Percentiles rank a stretch among this genome's conserved stretches.
phyloP scores from a whole-genome alignment of 2,888 invertebrate genomes.

The Nasonia oneida region DNA sequence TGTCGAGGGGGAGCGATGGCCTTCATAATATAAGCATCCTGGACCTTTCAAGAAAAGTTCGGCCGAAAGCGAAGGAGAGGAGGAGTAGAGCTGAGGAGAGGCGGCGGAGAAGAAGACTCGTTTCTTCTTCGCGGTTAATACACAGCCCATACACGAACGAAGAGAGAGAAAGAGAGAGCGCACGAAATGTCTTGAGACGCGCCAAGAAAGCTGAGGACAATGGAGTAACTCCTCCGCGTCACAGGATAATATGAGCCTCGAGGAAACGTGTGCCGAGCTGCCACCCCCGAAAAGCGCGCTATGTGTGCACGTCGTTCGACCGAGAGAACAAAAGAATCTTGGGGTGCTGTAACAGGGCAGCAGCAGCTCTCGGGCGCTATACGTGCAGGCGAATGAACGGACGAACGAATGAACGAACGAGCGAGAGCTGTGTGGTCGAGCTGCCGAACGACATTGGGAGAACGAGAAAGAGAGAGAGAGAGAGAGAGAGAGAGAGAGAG shows the following conservation, averaged over 20 bases:
- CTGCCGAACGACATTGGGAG: background rate
- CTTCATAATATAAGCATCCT: background rate
- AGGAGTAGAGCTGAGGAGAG: background rate
- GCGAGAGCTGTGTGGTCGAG: background rate
- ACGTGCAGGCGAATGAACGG: background rate
- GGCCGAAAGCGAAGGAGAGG: background rate
- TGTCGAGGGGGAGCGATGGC: background rate
- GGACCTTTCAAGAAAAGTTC: background rate
- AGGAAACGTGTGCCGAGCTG: conserved; percentile 68
- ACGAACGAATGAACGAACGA: background rate
- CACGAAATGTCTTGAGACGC: conserved; percentile 68
- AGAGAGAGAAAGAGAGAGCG: conserved; percentile 43
- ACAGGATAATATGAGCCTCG: conserved; percentile 77
- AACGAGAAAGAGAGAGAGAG: background rate
- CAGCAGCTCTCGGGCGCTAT: conserved; percentile 60
- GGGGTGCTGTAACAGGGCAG: conserved; percentile 76
- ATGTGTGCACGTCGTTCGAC: conserved; percentile 61
- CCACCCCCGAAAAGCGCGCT: conserved; percentile 54
- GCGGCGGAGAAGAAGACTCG: background rate
- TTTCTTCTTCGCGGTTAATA: background rate
- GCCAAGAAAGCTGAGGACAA: conserved; percentile 78
- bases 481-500: background rate
- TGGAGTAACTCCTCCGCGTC: conserved; percentile 77
- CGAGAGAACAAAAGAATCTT: conserved; percentile 77
- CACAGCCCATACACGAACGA: background rate